phyloP scores from a whole-genome alignment of 2,888 invertebrate genomes.

The Tachina fera region DNA sequence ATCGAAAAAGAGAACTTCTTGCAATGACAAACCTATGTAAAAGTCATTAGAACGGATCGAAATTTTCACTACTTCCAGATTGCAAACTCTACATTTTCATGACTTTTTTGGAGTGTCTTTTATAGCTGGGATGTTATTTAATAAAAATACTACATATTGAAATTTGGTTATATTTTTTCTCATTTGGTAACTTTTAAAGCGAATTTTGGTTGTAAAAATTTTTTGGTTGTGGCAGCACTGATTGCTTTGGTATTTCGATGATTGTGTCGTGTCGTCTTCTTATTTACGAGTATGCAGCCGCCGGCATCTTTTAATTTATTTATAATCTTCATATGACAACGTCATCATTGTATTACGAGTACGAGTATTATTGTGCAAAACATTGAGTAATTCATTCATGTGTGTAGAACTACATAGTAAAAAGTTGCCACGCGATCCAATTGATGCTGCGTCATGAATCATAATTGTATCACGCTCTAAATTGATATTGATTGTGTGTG shows the following conservation, averaged over 20 bases:
- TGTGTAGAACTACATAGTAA: conserved; percentile 21
- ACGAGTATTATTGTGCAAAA: not conserved
- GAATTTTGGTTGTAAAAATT: too few relatives aligned
- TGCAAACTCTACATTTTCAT: too few relatives aligned
- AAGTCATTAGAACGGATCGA: too few relatives aligned
- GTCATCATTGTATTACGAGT: not conserved
- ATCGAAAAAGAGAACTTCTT: too few relatives aligned
- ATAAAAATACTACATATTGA: too few relatives aligned
- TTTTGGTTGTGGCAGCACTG: too few relatives aligned
- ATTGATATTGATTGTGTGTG: conserved; percentile 10
- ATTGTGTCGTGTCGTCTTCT: not conserved
- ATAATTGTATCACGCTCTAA: conserved; percentile 29
- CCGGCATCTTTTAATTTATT: conserved; percentile 31
- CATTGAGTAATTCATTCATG: conserved; percentile 31
- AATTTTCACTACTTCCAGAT: too few relatives aligned
- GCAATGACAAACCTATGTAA: too few relatives aligned
- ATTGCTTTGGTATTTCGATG: conserved; percentile 31
- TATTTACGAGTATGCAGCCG: not conserved
- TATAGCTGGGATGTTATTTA: too few relatives aligned
- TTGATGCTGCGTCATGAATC: conserved; percentile 55
- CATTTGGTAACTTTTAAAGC: too few relatives aligned
- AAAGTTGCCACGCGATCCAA: conserved; percentile 59
- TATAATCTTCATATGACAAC: conserved; percentile 11
- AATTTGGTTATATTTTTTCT: too few relatives aligned
- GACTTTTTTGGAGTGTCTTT: too few relatives aligned